A percentile compares a stretch with the other conserved stretches of the same genome.
phyloP scores from a whole-genome alignment of 2,797 vertebrate species.

The Sorex maritimensis region DNA sequence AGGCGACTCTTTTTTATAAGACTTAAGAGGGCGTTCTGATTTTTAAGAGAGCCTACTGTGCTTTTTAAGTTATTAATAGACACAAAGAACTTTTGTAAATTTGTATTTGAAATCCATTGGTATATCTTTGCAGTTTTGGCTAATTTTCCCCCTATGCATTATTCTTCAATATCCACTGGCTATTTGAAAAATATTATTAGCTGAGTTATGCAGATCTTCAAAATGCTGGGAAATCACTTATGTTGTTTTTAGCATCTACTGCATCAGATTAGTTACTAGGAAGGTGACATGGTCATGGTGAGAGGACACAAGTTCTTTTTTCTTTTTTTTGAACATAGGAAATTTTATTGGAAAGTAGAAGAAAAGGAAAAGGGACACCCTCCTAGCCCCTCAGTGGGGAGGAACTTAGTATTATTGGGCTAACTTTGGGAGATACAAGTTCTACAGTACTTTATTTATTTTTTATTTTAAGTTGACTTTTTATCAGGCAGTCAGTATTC shows the following conservation, averaged over 20 bases:
- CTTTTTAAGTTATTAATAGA: slow-evolving; percentile 37
- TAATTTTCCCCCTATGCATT: not conserved
- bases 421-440: no score
- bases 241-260: no score
- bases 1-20: not conserved
- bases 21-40: slow-evolving; percentile 10
- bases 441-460: no score
- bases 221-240: not conserved
- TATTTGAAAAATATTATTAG: slow-evolving; percentile 42
- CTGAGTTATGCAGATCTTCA: slow-evolving; percentile 20
- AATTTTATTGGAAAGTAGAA: no score
- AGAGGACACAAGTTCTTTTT: no score
- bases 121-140: slow-evolving; percentile 24
- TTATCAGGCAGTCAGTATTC: not conserved
- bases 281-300: no score
- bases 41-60: not conserved
- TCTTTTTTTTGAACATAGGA: no score
- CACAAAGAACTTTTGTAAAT: not conserved
- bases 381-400: no score
- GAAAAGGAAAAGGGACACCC: no score
- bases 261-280: no score
- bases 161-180: slow-evolving; percentile 23
- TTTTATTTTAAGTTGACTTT: not conserved
- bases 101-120: slow-evolving; percentile 47
- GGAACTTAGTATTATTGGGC: no score